Percentiles rank a stretch among this genome's conserved stretches.
Conservation (phyloP, 2,888 invertebrate species). For the Ametastegia equiseti region DNA sequence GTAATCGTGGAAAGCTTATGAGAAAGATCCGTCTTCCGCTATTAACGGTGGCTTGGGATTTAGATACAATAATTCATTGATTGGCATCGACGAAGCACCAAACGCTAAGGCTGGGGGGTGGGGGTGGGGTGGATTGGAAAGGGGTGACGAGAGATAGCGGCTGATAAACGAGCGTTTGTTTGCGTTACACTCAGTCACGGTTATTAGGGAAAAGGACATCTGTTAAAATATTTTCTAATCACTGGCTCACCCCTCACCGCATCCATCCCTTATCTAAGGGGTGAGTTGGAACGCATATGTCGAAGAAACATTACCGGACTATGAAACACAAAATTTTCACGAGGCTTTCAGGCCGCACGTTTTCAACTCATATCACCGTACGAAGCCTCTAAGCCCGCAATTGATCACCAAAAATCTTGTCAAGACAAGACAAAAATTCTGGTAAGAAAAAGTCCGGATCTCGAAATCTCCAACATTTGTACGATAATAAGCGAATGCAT, state of each 20-base stretch:
- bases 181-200: conserved; percentile 68
- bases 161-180: conserved; percentile 61
- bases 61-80: conserved; percentile 40
- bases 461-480: background rate
- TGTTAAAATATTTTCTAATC: conserved; percentile 70
- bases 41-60: background rate
- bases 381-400: too few relatives aligned
- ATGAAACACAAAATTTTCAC: background rate
- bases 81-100: conserved; percentile 15
- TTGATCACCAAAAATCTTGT: background rate
- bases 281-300: background rate
- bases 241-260: conserved; percentile 53
- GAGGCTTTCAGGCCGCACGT: too few relatives aligned
- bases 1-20: background rate
- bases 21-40: background rate
- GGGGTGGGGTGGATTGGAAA: conserved; percentile 47
- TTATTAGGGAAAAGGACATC: conserved; percentile 72
- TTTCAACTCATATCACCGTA: background rate
- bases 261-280: conserved; percentile 57
- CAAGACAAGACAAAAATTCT: background rate
- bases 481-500: background rate
- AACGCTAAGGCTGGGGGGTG: too few relatives aligned
- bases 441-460: background rate
- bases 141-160: conserved; percentile 58
- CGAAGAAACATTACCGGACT: background rate